These are phyloP conservation scores for Brachionus manjavacas DNA, from an alignment of 1,140 invertebrate genomes.

Conservation along the genomic window DNA sequence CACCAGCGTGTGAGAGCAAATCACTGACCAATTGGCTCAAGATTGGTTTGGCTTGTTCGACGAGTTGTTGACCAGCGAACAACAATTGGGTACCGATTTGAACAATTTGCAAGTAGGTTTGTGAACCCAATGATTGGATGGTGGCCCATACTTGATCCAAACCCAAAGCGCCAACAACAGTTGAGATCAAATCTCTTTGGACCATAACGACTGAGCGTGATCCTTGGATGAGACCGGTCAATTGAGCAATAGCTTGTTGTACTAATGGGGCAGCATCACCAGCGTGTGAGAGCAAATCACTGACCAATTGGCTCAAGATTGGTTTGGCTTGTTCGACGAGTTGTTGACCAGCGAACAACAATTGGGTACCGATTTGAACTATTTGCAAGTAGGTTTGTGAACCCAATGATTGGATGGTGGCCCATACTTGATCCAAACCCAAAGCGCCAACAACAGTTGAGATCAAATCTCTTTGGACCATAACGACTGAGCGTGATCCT, in stretches of 20 bases:
- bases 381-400: neutral
- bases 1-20: constrained; percentile 5
- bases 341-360: constrained; percentile 23
- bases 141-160: neutral
- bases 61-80: constrained; percentile 17
- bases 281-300: neutral
- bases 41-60: neutral
- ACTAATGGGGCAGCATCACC: constrained; percentile 2
- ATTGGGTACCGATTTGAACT: neutral
- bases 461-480: neutral
- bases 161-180: neutral
- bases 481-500: neutral
- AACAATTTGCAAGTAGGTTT: neutral
- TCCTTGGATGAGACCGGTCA: neutral
- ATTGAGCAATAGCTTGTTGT: neutral
- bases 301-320: constrained; percentile 12
- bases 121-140: neutral
- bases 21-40: constrained; percentile 2
- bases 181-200: neutral
- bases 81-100: constrained; percentile 17
- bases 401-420: neutral
- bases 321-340: neutral
- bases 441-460: neutral
- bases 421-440: constrained; percentile 1
- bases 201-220: too few species aligned